These are phyloP conservation scores for Ametastegia equiseti DNA, from an alignment of 2,888 invertebrate species.

Conservation along the genomic window DNA sequence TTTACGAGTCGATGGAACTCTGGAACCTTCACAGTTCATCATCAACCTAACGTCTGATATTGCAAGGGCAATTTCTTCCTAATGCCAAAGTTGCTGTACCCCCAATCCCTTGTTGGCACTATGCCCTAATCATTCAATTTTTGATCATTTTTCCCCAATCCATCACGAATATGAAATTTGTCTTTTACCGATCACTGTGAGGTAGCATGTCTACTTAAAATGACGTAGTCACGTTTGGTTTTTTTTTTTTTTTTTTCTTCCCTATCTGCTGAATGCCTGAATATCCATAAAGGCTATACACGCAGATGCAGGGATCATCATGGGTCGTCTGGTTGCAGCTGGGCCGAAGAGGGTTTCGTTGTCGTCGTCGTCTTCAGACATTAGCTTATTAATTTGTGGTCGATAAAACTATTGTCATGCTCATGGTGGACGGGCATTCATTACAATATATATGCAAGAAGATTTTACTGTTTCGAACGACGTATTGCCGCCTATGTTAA, in stretches of 20 bases:
- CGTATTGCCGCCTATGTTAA: conserved; percentile 66
- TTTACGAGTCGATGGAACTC: conserved; percentile 73
- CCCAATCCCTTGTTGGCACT: not conserved
- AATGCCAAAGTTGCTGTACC: not conserved
- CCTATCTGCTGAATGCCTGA: no score
- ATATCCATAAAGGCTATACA: no score
- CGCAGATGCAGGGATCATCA: no score
- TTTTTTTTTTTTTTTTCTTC: no score
- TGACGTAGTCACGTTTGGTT: no score
- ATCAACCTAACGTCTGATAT: conserved; percentile 24
- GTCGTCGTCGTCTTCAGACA: conserved; percentile 64
- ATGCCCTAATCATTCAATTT: conserved; percentile 22
- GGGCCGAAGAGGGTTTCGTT: not conserved
- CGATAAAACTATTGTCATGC: conserved; percentile 73
- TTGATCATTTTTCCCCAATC: not conserved
- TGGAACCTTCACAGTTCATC: conserved; percentile 23
- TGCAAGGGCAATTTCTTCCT: conserved; percentile 29
- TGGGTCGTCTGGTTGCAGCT: not conserved
- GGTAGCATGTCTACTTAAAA: no score
- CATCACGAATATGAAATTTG: no score
- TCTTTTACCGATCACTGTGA: no score
- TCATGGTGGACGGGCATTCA: conserved; percentile 73
- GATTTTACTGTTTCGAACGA: conserved; percentile 73
- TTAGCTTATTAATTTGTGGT: conserved; percentile 76
- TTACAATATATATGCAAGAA: conserved; percentile 73